Evolutionary conservation across 2,888 invertebrate species (phyloP), one percentile per base, ranked within the genome.

Genomic region (Asteroscopus sphinx): DNA sequence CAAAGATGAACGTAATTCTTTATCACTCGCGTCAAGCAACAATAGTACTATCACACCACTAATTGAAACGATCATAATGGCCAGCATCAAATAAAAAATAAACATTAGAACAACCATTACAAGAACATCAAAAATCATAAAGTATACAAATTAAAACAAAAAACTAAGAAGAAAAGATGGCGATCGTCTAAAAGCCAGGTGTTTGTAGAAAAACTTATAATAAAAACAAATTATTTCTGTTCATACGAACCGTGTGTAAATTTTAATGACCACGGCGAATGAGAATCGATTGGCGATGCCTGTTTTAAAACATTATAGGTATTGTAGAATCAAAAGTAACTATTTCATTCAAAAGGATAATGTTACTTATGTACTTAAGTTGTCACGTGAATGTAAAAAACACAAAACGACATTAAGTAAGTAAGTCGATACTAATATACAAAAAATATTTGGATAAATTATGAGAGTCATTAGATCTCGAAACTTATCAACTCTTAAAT

Each of bases 191-290:
- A 42, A 32, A 45, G 25, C 21, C 53, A 72, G 67, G 42, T 72
- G 73, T 59, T 59, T 68, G 15, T 25, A 17, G 30, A 68, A 49
- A 57, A 63, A 46, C 42, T 42, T 36, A 30, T 17, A 46, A 55
- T 35, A 71, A 71, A 62, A 71, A 76, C 62, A 30, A 51, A 71
- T 66, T 54, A 64, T 42, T 67, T 71, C 57, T 46, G 47, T 64
- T 49, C 39, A 67, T 67, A 76, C 70, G 61, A 63, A 48, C 65
- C 77, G 73, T 78, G 41, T 42, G 76, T 12, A 76, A 81, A 76
- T 55, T 48, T 56, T 77, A 80, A 83, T 79, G 45, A 62, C 41
- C 42, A 51, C 63, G 45, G 48, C 63, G 57, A 62, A 58, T 55
- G 53, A 44, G 42, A 44, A 46, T 39, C 49, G n/a, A 49, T 66